A percentile compares a stretch with the other conserved stretches of the same genome.
These are phyloP conservation scores for Mellivora capensis DNA, from an alignment of 2,113 vertebrate species.

Conservation along the genomic window DNA sequence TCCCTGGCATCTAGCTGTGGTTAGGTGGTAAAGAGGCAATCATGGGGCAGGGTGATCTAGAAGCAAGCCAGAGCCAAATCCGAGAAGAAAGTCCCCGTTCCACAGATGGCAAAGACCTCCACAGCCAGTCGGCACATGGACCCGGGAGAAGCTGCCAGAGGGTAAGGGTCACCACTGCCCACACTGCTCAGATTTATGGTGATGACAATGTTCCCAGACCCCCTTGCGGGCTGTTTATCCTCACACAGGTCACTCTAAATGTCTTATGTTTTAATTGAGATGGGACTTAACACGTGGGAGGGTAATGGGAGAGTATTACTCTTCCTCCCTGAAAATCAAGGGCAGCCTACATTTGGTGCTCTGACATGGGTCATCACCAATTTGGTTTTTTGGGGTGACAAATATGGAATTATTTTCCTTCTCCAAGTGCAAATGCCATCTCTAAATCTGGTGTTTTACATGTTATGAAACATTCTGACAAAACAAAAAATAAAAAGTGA, in stretches of 20 bases:
- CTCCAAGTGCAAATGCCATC: neutral
- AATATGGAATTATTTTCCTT: neutral
- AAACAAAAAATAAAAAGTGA: slow-evolving; percentile 34
- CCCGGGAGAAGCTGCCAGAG: neutral
- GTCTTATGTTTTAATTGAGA: slow-evolving; percentile 19
- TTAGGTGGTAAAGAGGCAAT: neutral
- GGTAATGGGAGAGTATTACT: neutral
- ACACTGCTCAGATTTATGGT: neutral
- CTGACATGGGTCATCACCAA: neutral
- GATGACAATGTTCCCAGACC: neutral
- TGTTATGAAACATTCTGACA: neutral
- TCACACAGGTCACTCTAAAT: neutral
- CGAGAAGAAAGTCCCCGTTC: neutral
- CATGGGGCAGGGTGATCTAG: neutral
- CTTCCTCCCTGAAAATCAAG: neutral
- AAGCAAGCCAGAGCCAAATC: neutral
- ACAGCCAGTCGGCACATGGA: neutral
- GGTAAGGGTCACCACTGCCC: neutral
- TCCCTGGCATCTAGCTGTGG: neutral
- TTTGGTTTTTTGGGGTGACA: neutral
- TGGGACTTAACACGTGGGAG: neutral
- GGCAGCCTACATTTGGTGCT: neutral
- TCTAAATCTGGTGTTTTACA: neutral
- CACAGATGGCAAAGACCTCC: neutral
- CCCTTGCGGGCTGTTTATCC: neutral